Evolutionary conservation across 1,140 invertebrate genomes (phyloP).

Genomic region (Ceratoteleas bidentatus): DNA sequence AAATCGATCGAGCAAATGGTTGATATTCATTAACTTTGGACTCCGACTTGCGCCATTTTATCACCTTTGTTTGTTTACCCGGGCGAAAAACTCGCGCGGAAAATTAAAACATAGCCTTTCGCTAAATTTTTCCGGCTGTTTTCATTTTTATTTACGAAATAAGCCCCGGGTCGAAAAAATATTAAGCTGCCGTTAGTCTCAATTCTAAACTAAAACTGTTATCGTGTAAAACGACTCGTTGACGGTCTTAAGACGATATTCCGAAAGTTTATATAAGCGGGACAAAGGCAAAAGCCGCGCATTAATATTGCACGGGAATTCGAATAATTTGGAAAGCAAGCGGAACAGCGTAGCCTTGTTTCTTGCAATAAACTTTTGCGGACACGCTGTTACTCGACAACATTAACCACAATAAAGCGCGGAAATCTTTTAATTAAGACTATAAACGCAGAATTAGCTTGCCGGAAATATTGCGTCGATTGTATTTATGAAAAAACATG

Average conservation of each 20-base stretch:
- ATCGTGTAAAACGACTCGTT: no score
- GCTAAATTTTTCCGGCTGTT: no score
- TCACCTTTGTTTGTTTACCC: no score
- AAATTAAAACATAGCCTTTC: no score
- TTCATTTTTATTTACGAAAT: no score
- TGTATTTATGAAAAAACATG: slow-evolving; percentile 41
- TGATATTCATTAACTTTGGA: no score
- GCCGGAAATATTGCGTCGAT: slow-evolving; percentile 21
- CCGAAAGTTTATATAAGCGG: slow-evolving; percentile 12
- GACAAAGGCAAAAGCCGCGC: slow-evolving; percentile 19
- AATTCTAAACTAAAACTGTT: no score
- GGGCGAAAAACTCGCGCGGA: no score
- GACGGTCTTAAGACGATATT: slow-evolving; percentile 9
- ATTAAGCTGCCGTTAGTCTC: no score
- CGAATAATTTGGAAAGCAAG: slow-evolving; percentile 43
- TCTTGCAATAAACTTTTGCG: slow-evolving; percentile 30
- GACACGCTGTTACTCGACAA: slow-evolving; percentile 18
- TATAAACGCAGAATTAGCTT: slow-evolving; percentile 38
- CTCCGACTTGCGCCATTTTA: no score
- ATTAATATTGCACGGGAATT: slow-evolving; percentile 39
- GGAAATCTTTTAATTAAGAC: slow-evolving; percentile 43
- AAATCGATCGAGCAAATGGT: no score
- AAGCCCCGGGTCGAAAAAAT: no score
- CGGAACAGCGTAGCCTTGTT: slow-evolving; percentile 19
- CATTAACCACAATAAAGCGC: slow-evolving; percentile 16